phyloP scores from a whole-genome alignment of 2,113 vertebrate genomes.

The Glaucidium brasilianum region DNA sequence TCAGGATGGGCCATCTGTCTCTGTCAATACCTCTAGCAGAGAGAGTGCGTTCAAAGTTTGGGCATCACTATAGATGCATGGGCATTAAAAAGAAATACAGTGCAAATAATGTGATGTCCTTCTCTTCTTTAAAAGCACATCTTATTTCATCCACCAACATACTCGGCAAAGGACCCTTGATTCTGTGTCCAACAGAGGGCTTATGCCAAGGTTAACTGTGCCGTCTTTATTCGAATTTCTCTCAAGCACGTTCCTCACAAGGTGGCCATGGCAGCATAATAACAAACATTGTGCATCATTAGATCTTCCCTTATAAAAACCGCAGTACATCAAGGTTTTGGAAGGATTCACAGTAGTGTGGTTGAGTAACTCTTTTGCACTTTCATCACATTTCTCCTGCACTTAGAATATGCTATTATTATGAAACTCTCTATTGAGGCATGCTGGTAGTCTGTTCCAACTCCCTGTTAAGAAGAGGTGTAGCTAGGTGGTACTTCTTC shows the following conservation, averaged over 20 bases:
- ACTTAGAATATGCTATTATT: background rate
- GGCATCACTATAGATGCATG: background rate
- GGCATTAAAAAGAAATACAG: background rate
- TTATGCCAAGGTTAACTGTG: background rate
- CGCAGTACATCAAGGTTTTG: background rate
- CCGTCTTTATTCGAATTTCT: background rate
- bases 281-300: conserved; percentile 18
- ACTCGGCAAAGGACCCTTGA: background rate
- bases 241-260: background rate
- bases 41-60: background rate
- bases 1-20: background rate
- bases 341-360: background rate
- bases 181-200: background rate
- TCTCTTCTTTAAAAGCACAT: background rate
- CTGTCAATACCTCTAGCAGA: background rate
- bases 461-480: background rate
- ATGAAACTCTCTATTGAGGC: background rate
- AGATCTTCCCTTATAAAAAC: background rate
- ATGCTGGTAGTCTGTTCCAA: background rate
- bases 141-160: background rate
- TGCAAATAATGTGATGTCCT: background rate
- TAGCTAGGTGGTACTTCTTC: background rate
- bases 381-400: background rate
- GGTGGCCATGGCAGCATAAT: conserved; percentile 27
- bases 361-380: background rate